phyloP scores from a whole-genome alignment of 92 coral and sea anemone species.

The Chrysogorgia sp. region DNA sequence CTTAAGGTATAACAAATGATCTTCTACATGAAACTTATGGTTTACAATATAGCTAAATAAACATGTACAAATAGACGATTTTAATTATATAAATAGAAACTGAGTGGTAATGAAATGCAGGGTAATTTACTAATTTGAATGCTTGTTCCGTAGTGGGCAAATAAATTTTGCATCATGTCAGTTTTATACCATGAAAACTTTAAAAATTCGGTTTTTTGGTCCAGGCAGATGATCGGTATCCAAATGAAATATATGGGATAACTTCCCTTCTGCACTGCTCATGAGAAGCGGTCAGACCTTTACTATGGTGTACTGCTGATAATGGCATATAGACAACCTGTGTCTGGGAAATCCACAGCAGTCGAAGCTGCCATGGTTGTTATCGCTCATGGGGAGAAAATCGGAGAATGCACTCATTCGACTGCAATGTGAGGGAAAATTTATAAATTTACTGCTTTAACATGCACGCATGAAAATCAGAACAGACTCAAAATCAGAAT shows the following conservation, averaged over 20 bases:
- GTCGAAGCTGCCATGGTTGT: conserved; percentile 34
- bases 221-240: conserved; percentile 6
- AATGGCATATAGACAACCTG: conserved; percentile 57
- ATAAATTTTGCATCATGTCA: not conserved
- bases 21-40: too few relatives aligned
- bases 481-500: too few relatives aligned
- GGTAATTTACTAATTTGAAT: not conserved
- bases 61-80: not conserved
- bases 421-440: too few relatives aligned
- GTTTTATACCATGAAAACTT: not conserved
- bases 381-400: conserved; percentile 3
- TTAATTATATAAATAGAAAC: too few relatives aligned
- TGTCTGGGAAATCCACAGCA: conserved; percentile 51
- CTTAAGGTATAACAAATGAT: too few relatives aligned
- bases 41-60: too few relatives aligned
- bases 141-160: too few relatives aligned
- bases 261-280: conserved; percentile 49
- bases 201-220: not conserved
- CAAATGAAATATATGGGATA: conserved; percentile 39
- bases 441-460: too few relatives aligned
- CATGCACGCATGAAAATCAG: too few relatives aligned
- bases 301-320: conserved; percentile 42
- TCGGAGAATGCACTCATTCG: too few relatives aligned
- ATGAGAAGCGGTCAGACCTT: conserved; percentile 20
- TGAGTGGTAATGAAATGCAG: not conserved